Percentiles rank a stretch among this genome's conserved stretches.
These are phyloP conservation scores for Athalia circularis DNA, from an alignment of 2,888 invertebrate genomes.

Conservation along the genomic window DNA sequence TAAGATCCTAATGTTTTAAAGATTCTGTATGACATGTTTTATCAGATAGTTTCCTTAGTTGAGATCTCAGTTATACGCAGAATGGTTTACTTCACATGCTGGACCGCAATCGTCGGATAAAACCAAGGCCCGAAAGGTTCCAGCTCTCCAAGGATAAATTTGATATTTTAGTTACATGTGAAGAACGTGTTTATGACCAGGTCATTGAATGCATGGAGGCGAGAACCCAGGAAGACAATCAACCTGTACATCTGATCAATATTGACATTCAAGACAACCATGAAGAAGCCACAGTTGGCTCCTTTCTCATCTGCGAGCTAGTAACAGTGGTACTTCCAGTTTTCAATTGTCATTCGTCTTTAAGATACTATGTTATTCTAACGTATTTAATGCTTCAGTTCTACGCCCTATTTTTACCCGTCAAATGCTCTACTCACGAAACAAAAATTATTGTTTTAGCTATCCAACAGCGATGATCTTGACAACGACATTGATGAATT, in stretches of 20 bases:
- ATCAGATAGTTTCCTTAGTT: slow-evolving; percentile 60
- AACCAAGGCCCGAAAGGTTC: slow-evolving; percentile 95
- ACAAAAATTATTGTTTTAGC: slow-evolving; percentile 74
- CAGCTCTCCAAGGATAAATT: slow-evolving; percentile 92
- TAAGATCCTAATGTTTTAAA: too few relatives aligned
- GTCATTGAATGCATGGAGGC: slow-evolving; percentile 95
- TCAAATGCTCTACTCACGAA: not conserved
- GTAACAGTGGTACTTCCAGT: slow-evolving; percentile 83
- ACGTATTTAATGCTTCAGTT: too few relatives aligned
- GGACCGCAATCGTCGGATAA: slow-evolving; percentile 97
- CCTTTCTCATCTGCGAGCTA: slow-evolving; percentile 97
- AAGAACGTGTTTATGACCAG: slow-evolving; percentile 99
- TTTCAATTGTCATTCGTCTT: slow-evolving; percentile 55
- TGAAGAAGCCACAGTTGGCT: slow-evolving; percentile 99
- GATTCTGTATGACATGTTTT: not conserved
- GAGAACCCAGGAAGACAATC: slow-evolving; percentile 85
- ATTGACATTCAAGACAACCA: slow-evolving; percentile 99
- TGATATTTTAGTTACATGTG: slow-evolving; percentile 97
- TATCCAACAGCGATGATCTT: slow-evolving; percentile 92
- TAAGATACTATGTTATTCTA: not conserved
- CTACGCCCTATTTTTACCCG: too few relatives aligned
- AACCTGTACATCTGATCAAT: slow-evolving; percentile 97
- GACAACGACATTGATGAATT: slow-evolving; percentile 99
- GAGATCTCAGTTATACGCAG: slow-evolving; percentile 87
- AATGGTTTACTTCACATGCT: slow-evolving; percentile 99